Evolutionary conservation across 2,113 vertebrate genomes (phyloP), one percentile per base, ranked within the genome.

Genomic region (Benitochromis conjunctus): DNA sequence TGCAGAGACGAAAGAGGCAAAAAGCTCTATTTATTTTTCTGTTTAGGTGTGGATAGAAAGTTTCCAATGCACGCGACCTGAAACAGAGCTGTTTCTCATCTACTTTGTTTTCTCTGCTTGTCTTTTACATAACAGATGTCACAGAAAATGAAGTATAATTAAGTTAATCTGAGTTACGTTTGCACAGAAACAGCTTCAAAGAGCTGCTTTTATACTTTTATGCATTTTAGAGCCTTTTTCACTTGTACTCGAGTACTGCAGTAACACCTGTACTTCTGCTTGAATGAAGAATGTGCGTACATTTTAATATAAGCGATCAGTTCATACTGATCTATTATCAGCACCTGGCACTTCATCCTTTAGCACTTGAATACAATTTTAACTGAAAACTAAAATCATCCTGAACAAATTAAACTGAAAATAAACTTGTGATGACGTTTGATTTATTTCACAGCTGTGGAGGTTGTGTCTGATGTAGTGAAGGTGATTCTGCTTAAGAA

Each of bases 351-450:
- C 58, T 62, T 62, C 0, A 34, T 62, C 16, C 58, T 62, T 2
- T 0, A 62, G 58, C 58, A 11, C 31, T 62, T n/a, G 58, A 62
- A 36, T 36, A 36, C 31, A 62, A 5, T 57, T 29, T 58, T 58
- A 58, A 64, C 18, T 12, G 31, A 7, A 0, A 64, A 12, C 18
- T n/a, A 64, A 36, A n/a, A n/a, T 7, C 29, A 0, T 62, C 31
- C 1, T 36, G 31, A 0, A 36, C 60, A 36, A 64, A 4, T 11
- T 9, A 62, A 7, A 34, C 7, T 7, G 0, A 0, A 36, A n/a
- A 38, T n/a, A 36, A n/a, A 2, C 0, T 0, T 62, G 57, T 58
- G 5, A 29, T 58, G 60, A n/a, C 6, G 5, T 62, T 36, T 0
- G 31, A 64, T 64, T 64, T 64, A n/a, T 7, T 64, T 64, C 10